Percentiles rank a stretch among this genome's conserved stretches.
Conservation (phyloP, 2,113 vertebrate species). For the Empidonax traillii region DNA sequence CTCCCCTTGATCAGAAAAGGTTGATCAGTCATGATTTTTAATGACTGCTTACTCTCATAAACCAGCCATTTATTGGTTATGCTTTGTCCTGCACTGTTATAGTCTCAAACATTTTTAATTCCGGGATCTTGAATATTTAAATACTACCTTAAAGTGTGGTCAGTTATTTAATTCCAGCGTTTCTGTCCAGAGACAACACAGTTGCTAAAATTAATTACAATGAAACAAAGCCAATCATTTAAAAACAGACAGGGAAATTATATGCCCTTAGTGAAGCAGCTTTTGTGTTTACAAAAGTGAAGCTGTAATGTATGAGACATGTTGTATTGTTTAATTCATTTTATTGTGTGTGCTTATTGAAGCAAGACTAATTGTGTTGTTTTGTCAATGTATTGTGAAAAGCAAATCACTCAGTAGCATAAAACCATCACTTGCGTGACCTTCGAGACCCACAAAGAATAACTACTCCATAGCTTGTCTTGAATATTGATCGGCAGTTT, state of each 20-base stretch:
- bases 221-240: slow-evolving; percentile 31
- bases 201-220: slow-evolving; percentile 52
- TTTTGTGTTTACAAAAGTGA: slow-evolving; percentile 55
- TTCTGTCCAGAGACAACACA: slow-evolving; percentile 14
- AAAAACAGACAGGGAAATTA: slow-evolving; percentile 29
- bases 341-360: slow-evolving; percentile 81
- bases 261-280: slow-evolving; percentile 28
- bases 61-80: slow-evolving; percentile 70
- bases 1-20: slow-evolving; percentile 64
- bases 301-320: slow-evolving; percentile 43
- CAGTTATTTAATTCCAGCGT: not conserved
- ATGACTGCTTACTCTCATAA: slow-evolving; percentile 74
- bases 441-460: slow-evolving; percentile 75
- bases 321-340: slow-evolving; percentile 77
- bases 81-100: not conserved
- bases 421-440: slow-evolving; percentile 83
- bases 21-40: slow-evolving; percentile 71
- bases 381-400: slow-evolving; percentile 82
- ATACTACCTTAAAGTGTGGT: not conserved
- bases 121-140: slow-evolving; percentile 6
- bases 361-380: slow-evolving; percentile 86
- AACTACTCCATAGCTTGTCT: slow-evolving; percentile 77
- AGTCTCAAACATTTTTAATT: not conserved
- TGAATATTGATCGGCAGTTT: slow-evolving; percentile 63
- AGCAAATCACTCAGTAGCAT: slow-evolving; percentile 80